phyloP scores from a whole-genome alignment of 1,140 invertebrate genomes.

The Lordiphosa stackelbergi region DNA sequence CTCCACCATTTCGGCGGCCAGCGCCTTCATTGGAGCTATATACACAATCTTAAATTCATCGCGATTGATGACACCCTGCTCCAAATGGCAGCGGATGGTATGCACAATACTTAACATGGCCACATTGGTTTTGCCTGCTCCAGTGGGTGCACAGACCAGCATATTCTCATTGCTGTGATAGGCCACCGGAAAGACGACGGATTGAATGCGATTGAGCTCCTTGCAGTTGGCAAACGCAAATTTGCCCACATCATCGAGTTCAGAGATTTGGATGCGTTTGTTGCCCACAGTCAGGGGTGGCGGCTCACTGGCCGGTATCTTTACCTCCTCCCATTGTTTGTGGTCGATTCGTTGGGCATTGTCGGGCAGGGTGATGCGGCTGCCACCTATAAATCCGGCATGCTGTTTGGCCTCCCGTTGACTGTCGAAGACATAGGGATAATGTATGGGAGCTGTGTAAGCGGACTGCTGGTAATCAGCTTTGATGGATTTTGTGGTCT shows the following conservation, averaged over 20 bases:
- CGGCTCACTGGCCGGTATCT: conserved; percentile 87
- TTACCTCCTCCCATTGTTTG: conserved; percentile 90
- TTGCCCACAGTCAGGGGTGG: conserved; percentile 83
- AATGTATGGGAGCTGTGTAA: conserved; percentile 78
- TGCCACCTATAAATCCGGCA: conserved; percentile 87
- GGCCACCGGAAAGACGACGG: conserved; percentile 95
- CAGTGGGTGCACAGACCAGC: conserved; percentile 96
- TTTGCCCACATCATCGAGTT: conserved; percentile 91
- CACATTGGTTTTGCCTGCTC: conserved; percentile 99
- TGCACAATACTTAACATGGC: conserved; percentile 95
- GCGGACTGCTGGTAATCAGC: conserved; percentile 25
- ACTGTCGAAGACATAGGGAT: conserved; percentile 91
- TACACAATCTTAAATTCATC: conserved; percentile 99
- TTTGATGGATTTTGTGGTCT: conserved; percentile 53
- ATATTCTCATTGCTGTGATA: conserved; percentile 98
- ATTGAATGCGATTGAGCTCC: conserved; percentile 95
- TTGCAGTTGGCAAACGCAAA: conserved; percentile 92
- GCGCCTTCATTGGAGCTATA: conserved; percentile 99
- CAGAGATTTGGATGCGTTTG: conserved; percentile 83
- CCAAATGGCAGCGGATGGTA: conserved; percentile 91
- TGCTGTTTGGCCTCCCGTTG: conserved; percentile 83
- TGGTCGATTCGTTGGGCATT: conserved; percentile 84
- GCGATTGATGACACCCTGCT: conserved; percentile 87
- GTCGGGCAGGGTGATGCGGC: conserved; percentile 88
- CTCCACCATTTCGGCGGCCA: conserved; percentile 98